phyloP scores from a whole-genome alignment of 2,113 vertebrate genomes.

The Protobothrops flavoviridis region DNA sequence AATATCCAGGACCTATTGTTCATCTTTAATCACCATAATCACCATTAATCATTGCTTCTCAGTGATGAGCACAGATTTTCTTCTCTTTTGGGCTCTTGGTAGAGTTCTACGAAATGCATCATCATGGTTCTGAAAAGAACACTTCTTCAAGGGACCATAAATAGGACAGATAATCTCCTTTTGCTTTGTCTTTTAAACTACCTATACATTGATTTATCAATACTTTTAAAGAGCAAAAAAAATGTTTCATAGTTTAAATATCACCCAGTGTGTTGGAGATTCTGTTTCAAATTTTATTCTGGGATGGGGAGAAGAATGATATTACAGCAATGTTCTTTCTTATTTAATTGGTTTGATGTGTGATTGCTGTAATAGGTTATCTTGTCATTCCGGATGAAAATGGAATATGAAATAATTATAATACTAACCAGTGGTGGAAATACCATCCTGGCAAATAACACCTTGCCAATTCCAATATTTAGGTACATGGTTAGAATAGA shows the following conservation, averaged over 20 bases:
- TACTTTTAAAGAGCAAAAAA: background rate
- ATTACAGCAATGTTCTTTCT: background rate
- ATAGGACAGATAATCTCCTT: background rate
- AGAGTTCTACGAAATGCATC: conserved; percentile 35
- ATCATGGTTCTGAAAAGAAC: conserved; percentile 29
- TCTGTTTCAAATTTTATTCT: background rate
- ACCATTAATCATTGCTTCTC: conserved; percentile 58
- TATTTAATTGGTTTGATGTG: background rate
- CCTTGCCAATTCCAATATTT: no score
- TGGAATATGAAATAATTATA: no score
- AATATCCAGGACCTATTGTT: conserved; percentile 62
- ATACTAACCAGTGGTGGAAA: no score
- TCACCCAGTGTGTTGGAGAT: background rate
- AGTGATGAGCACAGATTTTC: conserved; percentile 38
- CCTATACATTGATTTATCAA: background rate
- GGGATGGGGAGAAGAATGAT: background rate
- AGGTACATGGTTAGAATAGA: no score
- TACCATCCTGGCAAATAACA: no score
- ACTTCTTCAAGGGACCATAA: conserved; percentile 10
- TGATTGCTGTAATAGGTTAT: no score
- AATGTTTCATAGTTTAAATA: background rate
- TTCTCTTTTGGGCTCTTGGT: conserved; percentile 36
- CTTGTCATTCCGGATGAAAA: no score
- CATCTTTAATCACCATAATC: conserved; percentile 58
- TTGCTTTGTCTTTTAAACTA: background rate